phyloP scores from a whole-genome alignment of 2,113 vertebrate species.

The Haemorhous mexicanus region DNA sequence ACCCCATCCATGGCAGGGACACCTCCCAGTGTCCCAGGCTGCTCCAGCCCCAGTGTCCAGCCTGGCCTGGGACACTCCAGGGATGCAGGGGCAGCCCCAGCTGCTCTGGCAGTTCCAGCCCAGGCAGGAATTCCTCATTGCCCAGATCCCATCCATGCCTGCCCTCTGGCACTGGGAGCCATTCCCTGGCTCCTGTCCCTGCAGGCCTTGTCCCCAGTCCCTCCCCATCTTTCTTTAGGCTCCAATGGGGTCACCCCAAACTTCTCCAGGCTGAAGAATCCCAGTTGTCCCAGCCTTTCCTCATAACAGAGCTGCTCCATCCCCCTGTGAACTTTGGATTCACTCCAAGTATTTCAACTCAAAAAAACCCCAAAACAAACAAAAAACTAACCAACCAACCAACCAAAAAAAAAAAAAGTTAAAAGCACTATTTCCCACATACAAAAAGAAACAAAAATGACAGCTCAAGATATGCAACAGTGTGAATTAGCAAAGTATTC shows the following conservation, averaged over 20 bases:
- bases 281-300: not conserved
- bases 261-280: not conserved
- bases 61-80: not conserved
- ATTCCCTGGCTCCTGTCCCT: not conserved
- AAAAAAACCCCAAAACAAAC: not conserved
- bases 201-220: not conserved
- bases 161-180: not conserved
- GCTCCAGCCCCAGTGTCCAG: not conserved
- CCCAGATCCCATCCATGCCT: not conserved
- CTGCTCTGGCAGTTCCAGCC: not conserved
- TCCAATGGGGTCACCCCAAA: not conserved
- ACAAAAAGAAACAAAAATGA: not conserved
- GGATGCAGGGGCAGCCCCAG: not conserved
- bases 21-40: no score
- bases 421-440: not conserved
- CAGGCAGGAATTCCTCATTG: not conserved
- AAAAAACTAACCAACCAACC: not conserved
- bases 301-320: not conserved
- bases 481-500: not conserved
- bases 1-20: not conserved
- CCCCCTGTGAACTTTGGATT: rapidly evolving
- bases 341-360: not conserved
- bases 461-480: not conserved
- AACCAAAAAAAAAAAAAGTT: not conserved
- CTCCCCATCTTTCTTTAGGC: not conserved